Percentiles rank a stretch among this genome's conserved stretches.
These are phyloP conservation scores for Portevinia maculata DNA, from an alignment of 2,888 invertebrate species.

Conservation along the genomic window DNA sequence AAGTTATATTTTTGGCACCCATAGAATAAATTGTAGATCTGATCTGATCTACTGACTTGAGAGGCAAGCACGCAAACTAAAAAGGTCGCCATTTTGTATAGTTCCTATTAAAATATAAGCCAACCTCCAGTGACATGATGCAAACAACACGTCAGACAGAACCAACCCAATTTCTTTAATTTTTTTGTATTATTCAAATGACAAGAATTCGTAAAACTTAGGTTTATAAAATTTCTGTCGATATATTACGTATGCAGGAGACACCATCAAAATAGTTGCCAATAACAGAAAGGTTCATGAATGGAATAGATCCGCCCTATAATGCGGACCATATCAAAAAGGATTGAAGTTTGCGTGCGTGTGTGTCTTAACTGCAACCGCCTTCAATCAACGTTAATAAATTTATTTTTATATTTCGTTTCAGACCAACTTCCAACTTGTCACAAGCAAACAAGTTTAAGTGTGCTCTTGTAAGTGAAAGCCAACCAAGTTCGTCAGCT, in stretches of 20 bases:
- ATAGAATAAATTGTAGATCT: no score
- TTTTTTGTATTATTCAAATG: background rate
- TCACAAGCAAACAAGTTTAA: slow-evolving; percentile 66
- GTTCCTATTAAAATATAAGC: no score
- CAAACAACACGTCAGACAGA: no score
- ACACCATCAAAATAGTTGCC: background rate
- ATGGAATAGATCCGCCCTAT: background rate
- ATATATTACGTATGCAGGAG: background rate
- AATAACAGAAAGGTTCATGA: slow-evolving; percentile 1
- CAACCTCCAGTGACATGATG: no score
- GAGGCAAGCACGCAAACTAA: no score
- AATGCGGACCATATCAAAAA: background rate
- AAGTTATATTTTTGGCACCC: no score
- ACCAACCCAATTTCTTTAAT: no score
- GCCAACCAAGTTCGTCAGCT: slow-evolving; percentile 64
- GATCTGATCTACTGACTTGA: no score
- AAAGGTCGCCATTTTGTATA: no score
- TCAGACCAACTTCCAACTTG: slow-evolving; percentile 64
- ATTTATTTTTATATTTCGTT: slow-evolving; percentile 40
- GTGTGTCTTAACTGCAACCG: background rate
- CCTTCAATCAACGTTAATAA: background rate
- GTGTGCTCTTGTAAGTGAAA: slow-evolving; percentile 58
- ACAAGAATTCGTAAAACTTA: background rate
- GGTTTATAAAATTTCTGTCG: background rate
- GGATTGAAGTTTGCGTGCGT: background rate